Conservation (phyloP, 2,888 invertebrate genomes). For the Spisula subtruncata region DNA sequence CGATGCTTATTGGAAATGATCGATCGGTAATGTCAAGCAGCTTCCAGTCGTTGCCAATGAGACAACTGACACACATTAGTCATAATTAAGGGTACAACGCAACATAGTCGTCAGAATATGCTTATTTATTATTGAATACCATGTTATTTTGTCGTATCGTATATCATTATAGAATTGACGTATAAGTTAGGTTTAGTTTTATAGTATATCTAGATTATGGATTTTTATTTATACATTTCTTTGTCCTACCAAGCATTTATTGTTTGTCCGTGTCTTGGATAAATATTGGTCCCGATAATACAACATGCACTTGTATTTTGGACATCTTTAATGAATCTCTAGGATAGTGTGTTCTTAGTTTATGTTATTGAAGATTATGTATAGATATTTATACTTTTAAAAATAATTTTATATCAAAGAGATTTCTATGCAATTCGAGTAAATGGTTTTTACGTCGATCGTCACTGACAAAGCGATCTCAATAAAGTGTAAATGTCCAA, state of each 20-base stretch:
- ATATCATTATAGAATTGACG: not conserved
- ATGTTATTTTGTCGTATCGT: not conserved
- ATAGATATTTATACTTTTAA: too few relatives aligned
- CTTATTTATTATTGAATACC: conserved; percentile 11
- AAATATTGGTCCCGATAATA: not conserved
- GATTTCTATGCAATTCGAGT: too few relatives aligned
- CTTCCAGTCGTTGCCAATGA: not conserved
- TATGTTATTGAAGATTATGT: too few relatives aligned
- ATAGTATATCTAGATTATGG: not conserved
- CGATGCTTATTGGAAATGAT: not conserved
- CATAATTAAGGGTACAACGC: conserved; percentile 6
- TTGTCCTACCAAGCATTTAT: not conserved
- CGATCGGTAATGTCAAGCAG: not conserved
- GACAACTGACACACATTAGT: not conserved
- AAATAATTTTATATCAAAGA: too few relatives aligned
- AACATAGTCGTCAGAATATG: not conserved
- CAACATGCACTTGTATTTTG: not conserved
- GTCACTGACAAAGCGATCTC: too few relatives aligned
- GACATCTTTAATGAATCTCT: too few relatives aligned
- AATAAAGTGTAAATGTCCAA: too few relatives aligned
- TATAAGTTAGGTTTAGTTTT: not conserved
- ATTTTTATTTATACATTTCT: not conserved
- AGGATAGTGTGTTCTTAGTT: too few relatives aligned
- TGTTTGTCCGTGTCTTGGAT: not conserved
- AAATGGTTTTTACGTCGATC: too few relatives aligned